Conservation (phyloP, 2,113 vertebrate species). For the Chaenocephalus aceratus region DNA sequence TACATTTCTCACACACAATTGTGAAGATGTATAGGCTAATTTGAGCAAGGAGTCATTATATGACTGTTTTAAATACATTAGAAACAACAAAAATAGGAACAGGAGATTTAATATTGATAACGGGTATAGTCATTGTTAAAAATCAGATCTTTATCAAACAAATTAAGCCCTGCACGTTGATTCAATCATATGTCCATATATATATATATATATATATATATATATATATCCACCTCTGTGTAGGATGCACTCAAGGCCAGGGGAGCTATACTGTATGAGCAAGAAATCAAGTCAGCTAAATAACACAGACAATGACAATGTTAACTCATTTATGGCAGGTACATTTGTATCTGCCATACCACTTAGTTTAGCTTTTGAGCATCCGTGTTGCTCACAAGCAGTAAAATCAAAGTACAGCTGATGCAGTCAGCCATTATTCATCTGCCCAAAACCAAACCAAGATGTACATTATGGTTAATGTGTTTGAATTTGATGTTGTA, state of each 20-base stretch:
- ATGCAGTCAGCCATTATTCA: background rate
- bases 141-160: no score
- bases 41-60: background rate
- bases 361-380: no score
- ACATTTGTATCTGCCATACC: no score
- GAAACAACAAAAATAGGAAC: no score
- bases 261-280: background rate
- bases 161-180: no score
- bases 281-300: background rate
- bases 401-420: background rate
- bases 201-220: no score
- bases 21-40: no score
- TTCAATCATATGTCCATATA: background rate
- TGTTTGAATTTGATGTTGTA: background rate
- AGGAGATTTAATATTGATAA: no score
- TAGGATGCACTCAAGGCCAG: background rate
- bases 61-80: no score
- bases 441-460: background rate
- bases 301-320: background rate
- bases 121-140: no score
- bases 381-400: background rate
- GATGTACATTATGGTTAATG: slow-evolving; percentile 1
- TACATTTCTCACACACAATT: background rate
- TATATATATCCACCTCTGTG: background rate
- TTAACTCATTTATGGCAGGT: background rate